A percentile compares a stretch with the other conserved stretches of the same genome.
Conservation (phyloP, 2,797 vertebrate species). For the Poliocrania exsul region DNA sequence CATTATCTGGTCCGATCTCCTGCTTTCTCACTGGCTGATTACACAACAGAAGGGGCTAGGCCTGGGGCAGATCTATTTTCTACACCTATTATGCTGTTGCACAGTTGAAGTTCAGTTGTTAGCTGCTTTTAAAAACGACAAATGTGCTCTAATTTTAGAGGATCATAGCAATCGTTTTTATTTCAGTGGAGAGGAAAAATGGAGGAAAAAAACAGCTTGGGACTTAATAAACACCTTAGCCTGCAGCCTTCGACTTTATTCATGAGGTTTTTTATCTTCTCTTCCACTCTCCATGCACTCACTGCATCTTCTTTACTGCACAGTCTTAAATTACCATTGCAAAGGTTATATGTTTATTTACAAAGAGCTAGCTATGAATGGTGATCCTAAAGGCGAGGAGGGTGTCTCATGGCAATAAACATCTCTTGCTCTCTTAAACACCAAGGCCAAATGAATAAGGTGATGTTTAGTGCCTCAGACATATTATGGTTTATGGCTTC, state of each 20-base stretch:
- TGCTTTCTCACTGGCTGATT: conserved; percentile 46
- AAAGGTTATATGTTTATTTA: conserved; percentile 84
- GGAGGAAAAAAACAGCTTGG: conserved; percentile 76
- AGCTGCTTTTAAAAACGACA: conserved; percentile 68
- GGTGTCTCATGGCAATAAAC: conserved; percentile 75
- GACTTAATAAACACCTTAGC: conserved; percentile 82
- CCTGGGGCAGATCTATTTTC: conserved; percentile 59
- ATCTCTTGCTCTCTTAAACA: conserved; percentile 70
- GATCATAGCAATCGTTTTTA: conserved; percentile 75
- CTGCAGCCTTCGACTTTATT: conserved; percentile 80
- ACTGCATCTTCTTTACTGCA: conserved; percentile 76
- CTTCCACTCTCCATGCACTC: conserved; percentile 66
- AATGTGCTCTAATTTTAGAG: conserved; percentile 75
- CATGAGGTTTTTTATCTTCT: conserved; percentile 80
- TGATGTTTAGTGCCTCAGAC: conserved; percentile 66
- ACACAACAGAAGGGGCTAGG: conserved; percentile 42
- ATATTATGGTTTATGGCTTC: conserved; percentile 71
- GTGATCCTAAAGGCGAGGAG: conserved; percentile 68
- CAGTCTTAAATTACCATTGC: conserved; percentile 80
- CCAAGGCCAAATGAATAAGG: conserved; percentile 63
- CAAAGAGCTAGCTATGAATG: conserved; percentile 71
- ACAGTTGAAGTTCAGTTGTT: conserved; percentile 45
- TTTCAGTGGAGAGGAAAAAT: conserved; percentile 70
- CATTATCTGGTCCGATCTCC: conserved; percentile 8
- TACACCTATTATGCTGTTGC: conserved; percentile 33